Conservation (phyloP, 2,797 vertebrate genomes). For the Etheostoma nigrum region DNA sequence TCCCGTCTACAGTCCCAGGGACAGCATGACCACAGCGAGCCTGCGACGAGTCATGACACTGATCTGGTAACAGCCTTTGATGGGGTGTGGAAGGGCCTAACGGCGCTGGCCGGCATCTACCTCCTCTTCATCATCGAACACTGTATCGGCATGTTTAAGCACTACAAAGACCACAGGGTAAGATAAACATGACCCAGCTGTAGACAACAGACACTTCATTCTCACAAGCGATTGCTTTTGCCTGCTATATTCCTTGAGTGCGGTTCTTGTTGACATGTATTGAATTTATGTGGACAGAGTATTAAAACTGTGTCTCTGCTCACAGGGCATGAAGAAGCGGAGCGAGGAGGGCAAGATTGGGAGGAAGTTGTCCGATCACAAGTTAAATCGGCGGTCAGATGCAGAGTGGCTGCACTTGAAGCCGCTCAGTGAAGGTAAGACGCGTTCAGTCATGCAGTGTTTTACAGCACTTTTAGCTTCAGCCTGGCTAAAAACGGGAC, state of each 20-base stretch:
- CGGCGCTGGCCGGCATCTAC: constrained; percentile 95
- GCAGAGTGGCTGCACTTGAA: constrained; percentile 97
- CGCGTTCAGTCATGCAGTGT: no score
- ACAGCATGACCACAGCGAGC: constrained; percentile 89
- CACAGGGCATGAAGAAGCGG: constrained; percentile 79
- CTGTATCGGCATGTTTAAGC: constrained; percentile 96
- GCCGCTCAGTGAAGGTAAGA: constrained; percentile 86
- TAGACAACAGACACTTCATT: background rate
- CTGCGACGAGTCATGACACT: constrained; percentile 10
- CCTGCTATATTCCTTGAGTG: background rate
- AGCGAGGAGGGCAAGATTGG: constrained; percentile 90
- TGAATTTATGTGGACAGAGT: background rate
- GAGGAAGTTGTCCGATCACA: constrained; percentile 96
- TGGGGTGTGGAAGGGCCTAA: constrained; percentile 95
- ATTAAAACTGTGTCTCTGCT: constrained; percentile 7
- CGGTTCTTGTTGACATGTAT: background rate
- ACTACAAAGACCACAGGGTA: constrained; percentile 93
- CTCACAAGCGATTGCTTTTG: background rate
- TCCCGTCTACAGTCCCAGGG: constrained; percentile 87
- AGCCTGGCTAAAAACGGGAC: background rate
- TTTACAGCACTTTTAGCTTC: background rate
- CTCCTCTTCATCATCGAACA: constrained; percentile 98
- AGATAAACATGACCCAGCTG: constrained; percentile 24
- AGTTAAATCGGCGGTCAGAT: constrained; percentile 92
- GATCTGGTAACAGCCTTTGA: constrained; percentile 88